Evolutionary conservation across 2,888 invertebrate species (phyloP).

Genomic region (Syrphus vitripennis): DNA sequence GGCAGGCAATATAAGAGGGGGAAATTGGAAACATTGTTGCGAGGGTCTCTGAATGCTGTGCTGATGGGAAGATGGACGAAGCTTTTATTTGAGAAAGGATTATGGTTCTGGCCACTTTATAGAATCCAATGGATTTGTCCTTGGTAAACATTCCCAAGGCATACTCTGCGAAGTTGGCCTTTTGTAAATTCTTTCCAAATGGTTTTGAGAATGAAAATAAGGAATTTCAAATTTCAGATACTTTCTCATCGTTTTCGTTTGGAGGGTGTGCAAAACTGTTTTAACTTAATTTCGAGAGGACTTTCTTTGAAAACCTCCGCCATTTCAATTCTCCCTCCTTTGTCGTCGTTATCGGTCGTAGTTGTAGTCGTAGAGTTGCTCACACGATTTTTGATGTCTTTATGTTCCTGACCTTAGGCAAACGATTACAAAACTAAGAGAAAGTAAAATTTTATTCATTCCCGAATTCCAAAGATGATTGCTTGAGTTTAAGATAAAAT

Average conservation of each 20-base stretch:
- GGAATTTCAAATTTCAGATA: slow-evolving; percentile 49
- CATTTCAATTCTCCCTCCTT: background rate
- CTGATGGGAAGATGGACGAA: slow-evolving; percentile 17
- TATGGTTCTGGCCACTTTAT: slow-evolving; percentile 71
- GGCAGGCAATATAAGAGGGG: slow-evolving; percentile 14
- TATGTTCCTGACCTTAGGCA: slow-evolving; percentile 43
- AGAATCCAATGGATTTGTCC: slow-evolving; percentile 69
- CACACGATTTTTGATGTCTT: slow-evolving; percentile 47
- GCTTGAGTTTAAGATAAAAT: slow-evolving; percentile 42
- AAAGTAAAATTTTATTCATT: slow-evolving; percentile 47
- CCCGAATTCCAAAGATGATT: slow-evolving; percentile 41
- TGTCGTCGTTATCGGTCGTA: background rate
- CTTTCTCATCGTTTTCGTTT: slow-evolving; percentile 23
- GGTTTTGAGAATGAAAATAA: slow-evolving; percentile 25
- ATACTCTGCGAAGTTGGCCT: slow-evolving; percentile 48
- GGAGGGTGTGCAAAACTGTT: slow-evolving; percentile 37
- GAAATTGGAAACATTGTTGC: slow-evolving; percentile 47
- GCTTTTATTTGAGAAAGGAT: slow-evolving; percentile 68
- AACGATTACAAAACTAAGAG: slow-evolving; percentile 28
- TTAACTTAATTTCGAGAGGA: slow-evolving; percentile 55
- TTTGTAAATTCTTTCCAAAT: slow-evolving; percentile 23
- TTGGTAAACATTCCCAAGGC: slow-evolving; percentile 67
- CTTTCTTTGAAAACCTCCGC: background rate
- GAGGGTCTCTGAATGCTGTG: background rate
- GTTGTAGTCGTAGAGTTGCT: too few species aligned